Percentiles rank a stretch among this genome's conserved stretches.
Conservation (phyloP, 2,888 invertebrate species). For the Patella depressa region DNA sequence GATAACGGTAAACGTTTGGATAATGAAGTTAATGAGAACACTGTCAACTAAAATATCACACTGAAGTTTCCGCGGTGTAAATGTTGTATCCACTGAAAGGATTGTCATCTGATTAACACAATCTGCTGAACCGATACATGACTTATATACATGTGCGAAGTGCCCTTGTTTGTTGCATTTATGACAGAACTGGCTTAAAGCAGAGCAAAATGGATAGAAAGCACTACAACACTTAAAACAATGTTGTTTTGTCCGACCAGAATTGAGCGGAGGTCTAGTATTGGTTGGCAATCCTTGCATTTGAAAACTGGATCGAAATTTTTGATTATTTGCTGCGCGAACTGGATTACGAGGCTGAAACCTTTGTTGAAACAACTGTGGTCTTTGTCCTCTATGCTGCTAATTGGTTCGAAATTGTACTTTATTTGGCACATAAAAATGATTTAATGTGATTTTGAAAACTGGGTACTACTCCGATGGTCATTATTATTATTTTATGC, state of each 20-base stretch:
- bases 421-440: too few relatives aligned
- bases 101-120: not conserved
- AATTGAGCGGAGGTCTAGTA: too few relatives aligned
- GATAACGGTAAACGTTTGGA: not conserved
- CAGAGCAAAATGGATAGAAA: not conserved
- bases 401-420: too few relatives aligned
- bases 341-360: too few relatives aligned
- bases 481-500: too few relatives aligned
- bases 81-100: not conserved
- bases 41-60: not conserved
- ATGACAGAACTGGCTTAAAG: not conserved
- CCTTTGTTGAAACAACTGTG: too few relatives aligned
- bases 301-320: too few relatives aligned
- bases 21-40: not conserved
- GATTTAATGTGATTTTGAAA: too few relatives aligned
- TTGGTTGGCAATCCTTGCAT: not conserved
- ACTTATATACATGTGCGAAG: not conserved
- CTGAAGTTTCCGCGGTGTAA: not conserved
- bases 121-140: not conserved
- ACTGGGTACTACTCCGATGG: too few relatives aligned
- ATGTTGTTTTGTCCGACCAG: not conserved
- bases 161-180: not conserved
- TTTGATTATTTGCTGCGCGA: too few relatives aligned
- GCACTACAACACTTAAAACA: not conserved
- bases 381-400: too few relatives aligned